Evolutionary conservation across 2,888 invertebrate genomes (phyloP).

Genomic region (Drosophila seclusa): DNA sequence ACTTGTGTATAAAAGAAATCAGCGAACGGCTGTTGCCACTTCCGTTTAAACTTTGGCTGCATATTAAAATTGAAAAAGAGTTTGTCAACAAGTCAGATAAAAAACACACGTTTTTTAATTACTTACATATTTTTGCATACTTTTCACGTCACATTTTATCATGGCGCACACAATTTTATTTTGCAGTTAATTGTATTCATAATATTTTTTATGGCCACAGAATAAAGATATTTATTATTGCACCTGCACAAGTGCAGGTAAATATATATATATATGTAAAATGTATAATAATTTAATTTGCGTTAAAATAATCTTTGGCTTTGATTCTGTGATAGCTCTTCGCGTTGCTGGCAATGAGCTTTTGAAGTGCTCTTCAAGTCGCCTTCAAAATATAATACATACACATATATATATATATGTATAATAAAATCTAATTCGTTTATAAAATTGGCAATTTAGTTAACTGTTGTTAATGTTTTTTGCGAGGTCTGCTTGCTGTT

Average conservation of each 20-base stretch:
- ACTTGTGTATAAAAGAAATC: conserved; percentile 6
- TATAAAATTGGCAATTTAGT: conserved; percentile 26
- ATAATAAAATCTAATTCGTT: background rate
- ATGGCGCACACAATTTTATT: background rate
- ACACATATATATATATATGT: background rate
- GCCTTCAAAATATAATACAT: background rate
- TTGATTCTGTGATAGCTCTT: background rate
- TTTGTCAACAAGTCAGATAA: conserved; percentile 9
- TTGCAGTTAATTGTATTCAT: background rate
- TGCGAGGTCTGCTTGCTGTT: conserved; percentile 21
- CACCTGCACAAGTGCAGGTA: background rate
- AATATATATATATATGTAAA: too few species aligned
- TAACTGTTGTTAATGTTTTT: conserved; percentile 27
- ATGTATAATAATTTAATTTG: background rate
- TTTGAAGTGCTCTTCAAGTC: background rate
- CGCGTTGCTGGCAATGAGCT: background rate
- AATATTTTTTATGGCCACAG: background rate
- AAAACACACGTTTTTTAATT: conserved; percentile 8
- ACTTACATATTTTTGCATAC: background rate
- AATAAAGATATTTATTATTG: background rate
- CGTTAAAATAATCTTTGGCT: background rate
- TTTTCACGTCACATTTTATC: background rate
- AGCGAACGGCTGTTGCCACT: conserved; percentile 31
- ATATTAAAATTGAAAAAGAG: conserved; percentile 1
- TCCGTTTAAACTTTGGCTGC: conserved; percentile 18